Evolutionary conservation across 2,797 vertebrate species (phyloP), one percentile per base, ranked within the genome.

Genomic region (Craterocephalus amniculus): DNA sequence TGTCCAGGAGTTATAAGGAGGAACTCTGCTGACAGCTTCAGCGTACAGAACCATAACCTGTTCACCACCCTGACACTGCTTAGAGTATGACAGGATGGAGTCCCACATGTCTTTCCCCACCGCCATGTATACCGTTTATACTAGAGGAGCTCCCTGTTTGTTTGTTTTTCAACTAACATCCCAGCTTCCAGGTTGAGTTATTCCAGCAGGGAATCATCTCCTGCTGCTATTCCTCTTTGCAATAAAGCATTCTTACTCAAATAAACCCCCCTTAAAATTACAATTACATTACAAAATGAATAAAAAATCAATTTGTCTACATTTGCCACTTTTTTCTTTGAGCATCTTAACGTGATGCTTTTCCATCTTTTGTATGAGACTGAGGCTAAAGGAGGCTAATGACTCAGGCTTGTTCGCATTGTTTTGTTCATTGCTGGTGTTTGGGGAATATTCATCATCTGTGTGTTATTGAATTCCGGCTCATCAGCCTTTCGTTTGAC

Each of bases 151-250:
- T 81, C 6, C 36, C 80, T 85, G 87, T 87, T 89, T 84, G 72
- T 86, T 86, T 79, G 83, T 81, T 74, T 79, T 85, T 65, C 81
- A 45, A 76, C 83, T 75, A 58, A 45, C 58, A 10, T 70, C 72
- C 68, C 67, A 36, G 71, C 70, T 80, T 88, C 83, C 48, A 52
- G 74, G 68, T 67, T 2, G 34, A 70, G 62, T 83, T 84, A 87
- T 87, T 90, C 88, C 88, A 88, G 79, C 34, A 56, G 86, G 87
- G 83, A 92, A 83, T 91, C 89, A 81, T 89, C 81, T 66, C 57
- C 73, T 68, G 65, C 72, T 83, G 72, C 73, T 73, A 58, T 74
- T 74, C 77, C 71, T 52, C 60, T 3, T 56, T 27, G 72, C 79
- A 79, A 49, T 74, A 83, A 87, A 81, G 80, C 49, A 72, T 61